Evolutionary conservation across 1,140 invertebrate species (phyloP).

Genomic region (Sitobion miscanthi): DNA sequence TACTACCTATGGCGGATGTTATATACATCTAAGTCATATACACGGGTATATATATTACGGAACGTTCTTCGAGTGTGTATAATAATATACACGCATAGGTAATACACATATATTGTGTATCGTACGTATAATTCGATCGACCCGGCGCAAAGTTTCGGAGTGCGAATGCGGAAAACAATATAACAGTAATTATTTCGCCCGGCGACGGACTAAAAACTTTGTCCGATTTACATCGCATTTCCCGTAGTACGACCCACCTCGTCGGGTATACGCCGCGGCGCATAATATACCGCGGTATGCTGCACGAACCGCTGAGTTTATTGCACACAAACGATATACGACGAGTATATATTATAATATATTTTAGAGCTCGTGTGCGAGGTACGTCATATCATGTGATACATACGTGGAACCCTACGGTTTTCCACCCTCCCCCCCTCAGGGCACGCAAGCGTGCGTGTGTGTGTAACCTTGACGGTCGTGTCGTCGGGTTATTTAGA

Average conservation of each 20-base stretch:
- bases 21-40: too few species aligned
- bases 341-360: not conserved
- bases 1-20: too few species aligned
- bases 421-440: too few species aligned
- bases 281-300: not conserved
- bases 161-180: slow-evolving; percentile 1
- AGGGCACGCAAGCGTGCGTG: too few species aligned
- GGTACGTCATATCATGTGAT: not conserved
- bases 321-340: not conserved
- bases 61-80: not conserved
- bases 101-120: not conserved
- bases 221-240: not conserved
- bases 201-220: not conserved
- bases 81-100: too few species aligned
- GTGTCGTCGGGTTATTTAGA: not conserved
- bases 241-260: too few species aligned
- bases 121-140: not conserved
- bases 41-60: not conserved
- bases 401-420: not conserved
- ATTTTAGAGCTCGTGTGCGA: not conserved
- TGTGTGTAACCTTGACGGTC: not conserved
- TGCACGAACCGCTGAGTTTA: not conserved
- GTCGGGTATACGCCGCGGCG: too few species aligned
- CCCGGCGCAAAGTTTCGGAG: not conserved
- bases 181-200: slow-evolving; percentile 24